Base-by-base conservation (phyloP, 2,888 invertebrate genomes). In the Amiota mariae region DNA sequence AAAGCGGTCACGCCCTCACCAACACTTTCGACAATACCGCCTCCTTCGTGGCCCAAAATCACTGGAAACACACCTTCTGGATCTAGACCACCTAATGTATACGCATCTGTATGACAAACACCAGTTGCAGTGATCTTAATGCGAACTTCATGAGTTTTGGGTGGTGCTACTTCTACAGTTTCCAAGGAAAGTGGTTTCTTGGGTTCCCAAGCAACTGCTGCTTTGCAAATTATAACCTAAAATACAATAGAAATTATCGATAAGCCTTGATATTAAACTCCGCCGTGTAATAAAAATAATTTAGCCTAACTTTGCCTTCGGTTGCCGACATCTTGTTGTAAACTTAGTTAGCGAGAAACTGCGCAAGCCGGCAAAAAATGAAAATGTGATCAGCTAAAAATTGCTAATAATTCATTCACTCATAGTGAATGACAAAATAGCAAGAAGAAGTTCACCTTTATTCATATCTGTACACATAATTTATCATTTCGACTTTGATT, bases 151-250 rank as follows among this genome's bases (percentile, higher is more conserved):
- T 97, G 95, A 0, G 95, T 94, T 89, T 95, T 95, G 0, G 99
- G 99, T 10, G 98, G 97, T 18, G 94, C 96, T 0, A 99, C 99
- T 91, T 97, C 95, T 74, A 99, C 93, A 72, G 95, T 95, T 91
- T 99, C 99, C 70, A 99, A 92, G 1, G 93, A 92, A 46, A 99
- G 91, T 9, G 97, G 96, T 86, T 96, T 93, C 80, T 97, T 97
- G 71, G 97, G 94, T 83, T 94, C 95, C 99, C 99, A 99, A 6
- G 99, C 98, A 18, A 99, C 97, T 1, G 98, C 99, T 24, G 99
- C 99, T 87, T 93, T 93, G 90, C 99, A 99, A 85, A 93, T 94
- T 80, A 99, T 98, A 66, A 94, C 92, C 94, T 95, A 71, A 18
- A 70, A 72, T 61, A 8, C 3, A 47, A 72, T 36, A 20, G n/a